Evolutionary conservation across 2,888 invertebrate species (phyloP).

Genomic region (Endomychus coccineus): DNA sequence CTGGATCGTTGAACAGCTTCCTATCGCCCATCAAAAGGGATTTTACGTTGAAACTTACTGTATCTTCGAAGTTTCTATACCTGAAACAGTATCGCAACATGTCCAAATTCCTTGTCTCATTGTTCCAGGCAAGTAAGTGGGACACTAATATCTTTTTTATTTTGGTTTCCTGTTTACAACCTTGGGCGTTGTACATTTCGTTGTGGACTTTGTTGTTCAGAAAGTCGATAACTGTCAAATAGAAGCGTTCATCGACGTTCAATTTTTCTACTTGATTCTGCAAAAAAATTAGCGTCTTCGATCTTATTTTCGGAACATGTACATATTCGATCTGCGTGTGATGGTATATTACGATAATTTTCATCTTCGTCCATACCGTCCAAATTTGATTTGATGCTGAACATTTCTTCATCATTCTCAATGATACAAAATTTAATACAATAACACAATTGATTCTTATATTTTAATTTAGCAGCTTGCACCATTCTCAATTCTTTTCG

Average conservation of each 20-base stretch:
- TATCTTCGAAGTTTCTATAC: conserved; percentile 40
- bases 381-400: no score
- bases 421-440: conserved; percentile 14
- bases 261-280: no score
- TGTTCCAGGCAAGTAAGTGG: conserved; percentile 47
- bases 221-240: conserved; percentile 2
- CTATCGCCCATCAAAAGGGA: conserved; percentile 32
- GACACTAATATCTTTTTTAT: conserved; percentile 29
- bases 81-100: conserved; percentile 49
- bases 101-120: conserved; percentile 41
- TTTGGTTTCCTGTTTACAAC: no score
- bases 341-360: no score
- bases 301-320: no score
- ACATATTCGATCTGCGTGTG: no score
- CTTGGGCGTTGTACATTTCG: conserved; percentile 2
- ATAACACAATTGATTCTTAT: conserved; percentile 8
- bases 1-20: conserved; percentile 28
- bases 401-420: not conserved
- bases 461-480: conserved; percentile 1
- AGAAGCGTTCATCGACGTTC: no score
- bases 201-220: conserved; percentile 4
- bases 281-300: no score
- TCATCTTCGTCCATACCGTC: no score
- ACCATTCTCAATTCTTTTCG: conserved; percentile 12
- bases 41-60: conserved; percentile 32